Base-by-base conservation (phyloP, 23 tunicate species). In the Halocynthia aurantium region DNA sequence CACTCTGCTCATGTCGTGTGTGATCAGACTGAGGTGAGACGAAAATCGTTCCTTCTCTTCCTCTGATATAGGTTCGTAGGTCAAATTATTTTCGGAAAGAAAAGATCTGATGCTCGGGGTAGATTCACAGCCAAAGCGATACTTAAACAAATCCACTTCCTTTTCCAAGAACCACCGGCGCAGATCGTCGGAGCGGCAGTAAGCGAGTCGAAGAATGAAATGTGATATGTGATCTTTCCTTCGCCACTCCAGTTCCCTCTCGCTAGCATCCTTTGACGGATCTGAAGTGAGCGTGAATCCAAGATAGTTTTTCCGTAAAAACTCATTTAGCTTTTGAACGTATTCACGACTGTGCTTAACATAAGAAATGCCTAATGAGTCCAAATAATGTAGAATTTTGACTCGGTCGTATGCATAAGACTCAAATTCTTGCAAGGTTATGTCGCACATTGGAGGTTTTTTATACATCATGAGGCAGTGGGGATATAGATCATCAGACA, bases 151-250 rank as follows among this genome's bases (percentile, higher is more conserved):
- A 63, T 92, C 98, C 69, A 92, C 57, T 67, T 92, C 98, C 54
- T 92, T 92, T 53, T 92, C 98, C 57, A 92, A 53, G 76, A 92
- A 92, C 98, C 98, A 92, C 10, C 88, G 76, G 7, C 98, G 76
- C 40, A 92, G 70, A 22, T 92, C 98, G 65, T 92, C 98, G 81
- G 97, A 91, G 75, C 91, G 80, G 71, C 90, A 91, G 60, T 91
- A 91, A n/a, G 97, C 97, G 49, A 91, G 86, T 31, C 97, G 76
- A 19, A 91, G 81, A 81, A 91, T 91, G 52, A 91, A 91, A 63
- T 91, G 97, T 4, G 97, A 91, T 18, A 91, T 71, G 54, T 91
- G 97, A 81, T 91, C 97, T 67, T 62, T 77, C 17, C 69, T 66
- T 71, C 97, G 72, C 97, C 97, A 91, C 57, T 91, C 91, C 72